Evolutionary conservation across 2,888 invertebrate genomes (phyloP).

Genomic region (Caenorhabditis sp.): DNA sequence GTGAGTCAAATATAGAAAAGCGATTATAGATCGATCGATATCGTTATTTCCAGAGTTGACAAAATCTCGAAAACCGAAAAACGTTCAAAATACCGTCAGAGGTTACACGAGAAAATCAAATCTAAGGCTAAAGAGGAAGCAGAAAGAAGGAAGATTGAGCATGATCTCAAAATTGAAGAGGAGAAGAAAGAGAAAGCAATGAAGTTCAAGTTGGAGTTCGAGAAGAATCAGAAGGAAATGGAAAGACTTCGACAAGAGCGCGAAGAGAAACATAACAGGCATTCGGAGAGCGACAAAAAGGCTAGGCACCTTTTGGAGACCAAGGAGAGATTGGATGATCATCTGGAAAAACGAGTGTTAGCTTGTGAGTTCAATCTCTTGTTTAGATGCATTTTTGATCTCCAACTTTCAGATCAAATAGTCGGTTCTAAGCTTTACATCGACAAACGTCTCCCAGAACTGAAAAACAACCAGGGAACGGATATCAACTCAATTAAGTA

Average conservation of each 20-base stretch:
- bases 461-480: background rate
- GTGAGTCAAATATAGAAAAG: background rate
- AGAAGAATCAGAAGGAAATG: slow-evolving; percentile 1
- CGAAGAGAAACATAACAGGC: background rate
- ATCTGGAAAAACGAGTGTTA: background rate
- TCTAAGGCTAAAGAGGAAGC: background rate
- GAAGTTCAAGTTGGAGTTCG: background rate
- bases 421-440: slow-evolving; percentile 11
- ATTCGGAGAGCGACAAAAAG: background rate
- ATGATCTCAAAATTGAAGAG: background rate
- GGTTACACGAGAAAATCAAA: background rate
- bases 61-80: background rate
- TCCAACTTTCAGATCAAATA: slow-evolving; percentile 24
- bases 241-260: background rate
- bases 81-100: too few species aligned
- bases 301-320: background rate
- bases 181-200: slow-evolving; percentile 16
- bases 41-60: too few species aligned
- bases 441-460: background rate
- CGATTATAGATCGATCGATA: background rate
- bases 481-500: slow-evolving; percentile 1
- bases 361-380: background rate
- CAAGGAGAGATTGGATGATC: background rate
- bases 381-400: too few species aligned
- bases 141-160: slow-evolving; percentile 2